Conservation (phyloP, 2,113 vertebrate species). For the Rhinopomastus cyanomelas region DNA sequence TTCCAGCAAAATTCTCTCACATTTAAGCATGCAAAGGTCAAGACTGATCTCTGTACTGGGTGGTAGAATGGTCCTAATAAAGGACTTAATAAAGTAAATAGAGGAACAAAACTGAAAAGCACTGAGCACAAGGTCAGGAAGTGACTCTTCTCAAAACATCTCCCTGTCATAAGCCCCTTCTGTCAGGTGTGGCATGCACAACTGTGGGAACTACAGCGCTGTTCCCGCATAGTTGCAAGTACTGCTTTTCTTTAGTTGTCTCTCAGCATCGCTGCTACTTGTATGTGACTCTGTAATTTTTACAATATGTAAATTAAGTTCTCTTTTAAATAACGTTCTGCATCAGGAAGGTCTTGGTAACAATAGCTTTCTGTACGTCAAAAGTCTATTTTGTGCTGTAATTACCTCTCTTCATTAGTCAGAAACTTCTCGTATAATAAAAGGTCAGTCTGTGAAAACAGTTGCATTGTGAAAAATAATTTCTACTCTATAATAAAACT, state of each 20-base stretch:
- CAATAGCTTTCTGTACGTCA: constrained; percentile 59
- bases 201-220: neutral
- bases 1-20: constrained; percentile 29
- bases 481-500: constrained; percentile 43
- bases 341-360: constrained; percentile 24
- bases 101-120: constrained; percentile 3
- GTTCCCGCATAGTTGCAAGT: neutral
- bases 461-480: constrained; percentile 55
- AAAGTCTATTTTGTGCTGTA: constrained; percentile 55
- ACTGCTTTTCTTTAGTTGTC: neutral
- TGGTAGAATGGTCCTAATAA: neutral
- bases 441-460: constrained; percentile 66
- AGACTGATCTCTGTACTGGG: neutral
- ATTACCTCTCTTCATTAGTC: constrained; percentile 66
- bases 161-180: neutral
- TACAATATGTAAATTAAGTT: constrained; percentile 51
- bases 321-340: constrained; percentile 47
- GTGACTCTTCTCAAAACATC: neutral
- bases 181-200: neutral
- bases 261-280: neutral
- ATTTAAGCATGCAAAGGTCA: constrained; percentile 10
- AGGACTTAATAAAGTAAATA: neutral
- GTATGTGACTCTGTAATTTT: constrained; percentile 17
- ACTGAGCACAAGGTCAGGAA: neutral
- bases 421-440: constrained; percentile 64